Evolutionary conservation across 2,888 invertebrate genomes (phyloP), one percentile per base, ranked within the genome.

Genomic region (Drosophila koepferae): DNA sequence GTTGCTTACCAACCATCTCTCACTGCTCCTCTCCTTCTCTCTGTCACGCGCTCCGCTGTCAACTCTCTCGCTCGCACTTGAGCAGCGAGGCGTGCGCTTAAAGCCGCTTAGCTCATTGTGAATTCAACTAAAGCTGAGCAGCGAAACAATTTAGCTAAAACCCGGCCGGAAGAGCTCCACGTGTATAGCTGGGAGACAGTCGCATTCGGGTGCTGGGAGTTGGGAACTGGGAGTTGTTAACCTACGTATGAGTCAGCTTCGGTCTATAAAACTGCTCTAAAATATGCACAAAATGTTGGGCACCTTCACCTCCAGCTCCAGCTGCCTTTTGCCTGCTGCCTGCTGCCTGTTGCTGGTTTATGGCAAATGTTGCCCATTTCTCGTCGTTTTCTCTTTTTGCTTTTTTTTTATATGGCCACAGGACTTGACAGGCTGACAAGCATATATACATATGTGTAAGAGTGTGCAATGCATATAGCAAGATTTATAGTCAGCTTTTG

Each of bases 41-140:
- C 12, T 49, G 1, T 18, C 34, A 6, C 18, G 18, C 31, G 1
- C 9, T n/a, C 43, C 7, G 0, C 28, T 40, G 7, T 23, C 54
- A 40, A 1, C 8, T 20, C n/a, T n/a, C 38, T 48, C 48, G n/a
- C 31, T 44, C 38, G 54, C 48, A 54, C 67, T 61, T 49, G 28
- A 68, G 34, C 48, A n/a, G 60, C 49, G 60, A 51, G 70, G 82
- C 73, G 65, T 65, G 73, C 58, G 67, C 51, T 72, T 81, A 76
- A 86, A 84, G 81, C 86, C 84, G 81, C 85, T 84, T 86, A 86
- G 73, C 74, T 81, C 84, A 75, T 82, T 79, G 81, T 72, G 70
- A 86, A 82, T 79, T 86, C 79, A 62, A 73, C 82, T 79, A 75
- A 82, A 75, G 64, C 82, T 61, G 60, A 71, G 64, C 72, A 72